Conservation (phyloP, 2,797 vertebrate species). For the Pitangus sulphuratus region DNA sequence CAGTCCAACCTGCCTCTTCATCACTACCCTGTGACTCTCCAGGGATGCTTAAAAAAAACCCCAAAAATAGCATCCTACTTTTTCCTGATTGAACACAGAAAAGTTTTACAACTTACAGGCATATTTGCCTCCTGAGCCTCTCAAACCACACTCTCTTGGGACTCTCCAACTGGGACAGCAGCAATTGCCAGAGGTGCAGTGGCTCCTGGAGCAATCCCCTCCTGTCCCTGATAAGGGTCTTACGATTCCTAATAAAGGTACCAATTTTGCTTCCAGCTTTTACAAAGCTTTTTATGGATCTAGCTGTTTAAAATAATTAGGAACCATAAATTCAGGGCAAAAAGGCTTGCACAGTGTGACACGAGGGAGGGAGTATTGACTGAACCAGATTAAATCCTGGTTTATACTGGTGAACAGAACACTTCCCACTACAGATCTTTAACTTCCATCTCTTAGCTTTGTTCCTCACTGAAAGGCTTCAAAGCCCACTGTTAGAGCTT, state of each 20-base stretch:
- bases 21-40: background rate
- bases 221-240: background rate
- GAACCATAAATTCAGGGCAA: conserved; percentile 46
- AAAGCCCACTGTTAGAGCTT: background rate
- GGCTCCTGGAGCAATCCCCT: background rate
- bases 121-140: background rate
- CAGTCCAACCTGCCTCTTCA: rapidly evolving
- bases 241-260: conserved; percentile 14
- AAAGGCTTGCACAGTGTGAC: background rate
- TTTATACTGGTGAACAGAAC: background rate
- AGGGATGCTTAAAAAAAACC: background rate
- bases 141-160: background rate
- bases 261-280: conserved; percentile 40
- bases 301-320: conserved; percentile 61
- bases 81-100: background rate
- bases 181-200: background rate
- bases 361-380: background rate
- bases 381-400: background rate
- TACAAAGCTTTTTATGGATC: conserved; percentile 57
- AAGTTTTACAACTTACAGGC: background rate
- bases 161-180: conserved; percentile 5
- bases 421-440: background rate
- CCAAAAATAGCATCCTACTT: background rate
- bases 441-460: background rate
- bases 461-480: background rate